Evolutionary conservation across 2,888 invertebrate species (phyloP), one percentile per base, ranked within the genome.

Genomic region (Argyresthia albistria): DNA sequence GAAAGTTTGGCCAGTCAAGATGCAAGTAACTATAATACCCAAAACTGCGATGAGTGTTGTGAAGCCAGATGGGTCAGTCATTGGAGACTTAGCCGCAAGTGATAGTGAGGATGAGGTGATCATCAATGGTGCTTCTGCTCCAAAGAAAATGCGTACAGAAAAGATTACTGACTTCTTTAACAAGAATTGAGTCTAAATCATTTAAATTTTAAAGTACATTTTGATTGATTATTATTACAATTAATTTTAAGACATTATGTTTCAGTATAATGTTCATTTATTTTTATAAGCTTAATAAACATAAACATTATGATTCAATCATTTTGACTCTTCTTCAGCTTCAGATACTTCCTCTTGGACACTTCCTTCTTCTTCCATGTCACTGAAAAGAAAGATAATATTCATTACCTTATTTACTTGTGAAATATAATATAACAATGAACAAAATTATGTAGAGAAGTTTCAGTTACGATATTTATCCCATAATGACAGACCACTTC

Each of bases 1-100:
- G 63, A 87, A 87, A 58, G 76, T 86, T 14, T 86, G 86, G 86
- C 87, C 86, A 55, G 46, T 81, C 8, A 82, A 75, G 61, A 76
- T 70, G 68, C 76, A 79, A 56, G 62, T 73, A 11, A 73, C 70
- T 57, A 55, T 75, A 42, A 67, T 74, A 56, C 65, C 73, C 11
- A 67, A 63, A 49, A 64, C 70, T 54, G 65, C 67, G 35, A 69
- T 65, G 61, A 63, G 51, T 50, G 54, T 64, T 52, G 55, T 60
- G n/a, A 59, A 55, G 51, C 51, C 55, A 14, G 53, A 54, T 25
- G 54, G 15, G 15, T 16, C 50, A 25, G 43, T 15, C 4, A 50
- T 42, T 14, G 49, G 14, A 11, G 50, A 50, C n/a, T 8, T 50
- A 11, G 12, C 10, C 3, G 11, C 7, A 7, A 16, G 43, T n/a